Evolutionary conservation across 1,140 invertebrate species (phyloP).

Genomic region (Himalopsyche phryganea): DNA sequence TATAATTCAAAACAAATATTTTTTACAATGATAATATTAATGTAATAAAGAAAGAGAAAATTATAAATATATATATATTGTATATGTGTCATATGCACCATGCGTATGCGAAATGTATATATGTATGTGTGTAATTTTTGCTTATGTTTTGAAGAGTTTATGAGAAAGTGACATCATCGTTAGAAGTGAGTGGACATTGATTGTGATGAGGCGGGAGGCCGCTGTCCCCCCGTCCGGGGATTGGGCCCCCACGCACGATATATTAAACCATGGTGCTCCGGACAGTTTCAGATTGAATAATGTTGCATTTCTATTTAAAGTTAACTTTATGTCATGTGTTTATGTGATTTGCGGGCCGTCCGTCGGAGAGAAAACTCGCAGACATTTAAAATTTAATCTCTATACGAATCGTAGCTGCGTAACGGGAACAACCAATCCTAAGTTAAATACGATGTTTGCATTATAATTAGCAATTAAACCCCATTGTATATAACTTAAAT

Average conservation of each 20-base stretch:
- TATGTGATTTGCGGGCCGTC: conserved; percentile 12
- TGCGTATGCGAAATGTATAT: conserved; percentile 5
- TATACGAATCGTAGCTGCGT: no score
- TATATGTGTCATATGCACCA: background rate
- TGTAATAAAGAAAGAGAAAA: no score
- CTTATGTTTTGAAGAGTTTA: conserved; percentile 27
- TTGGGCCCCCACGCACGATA: background rate
- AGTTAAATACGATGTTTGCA: no score
- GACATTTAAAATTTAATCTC: no score
- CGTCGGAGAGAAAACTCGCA: background rate
- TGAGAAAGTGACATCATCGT: background rate
- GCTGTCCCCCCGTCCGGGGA: background rate
- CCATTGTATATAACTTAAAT: no score
- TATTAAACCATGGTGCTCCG: conserved; percentile 2
- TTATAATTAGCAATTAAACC: no score
- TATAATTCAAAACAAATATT: conserved; percentile 1
- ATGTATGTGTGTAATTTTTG: conserved; percentile 13
- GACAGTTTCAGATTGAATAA: conserved; percentile 6
- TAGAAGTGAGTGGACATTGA: background rate
- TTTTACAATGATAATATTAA: conserved; percentile 5
- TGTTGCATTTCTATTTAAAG: conserved; percentile 29
- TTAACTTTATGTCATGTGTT: conserved; percentile 23
- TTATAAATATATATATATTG: background rate
- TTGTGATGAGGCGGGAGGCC: no score
- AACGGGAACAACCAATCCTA: no score